Percentiles rank a stretch among this genome's conserved stretches.
phyloP scores from a whole-genome alignment of 2,797 vertebrate genomes.

The Alauda arvensis region DNA sequence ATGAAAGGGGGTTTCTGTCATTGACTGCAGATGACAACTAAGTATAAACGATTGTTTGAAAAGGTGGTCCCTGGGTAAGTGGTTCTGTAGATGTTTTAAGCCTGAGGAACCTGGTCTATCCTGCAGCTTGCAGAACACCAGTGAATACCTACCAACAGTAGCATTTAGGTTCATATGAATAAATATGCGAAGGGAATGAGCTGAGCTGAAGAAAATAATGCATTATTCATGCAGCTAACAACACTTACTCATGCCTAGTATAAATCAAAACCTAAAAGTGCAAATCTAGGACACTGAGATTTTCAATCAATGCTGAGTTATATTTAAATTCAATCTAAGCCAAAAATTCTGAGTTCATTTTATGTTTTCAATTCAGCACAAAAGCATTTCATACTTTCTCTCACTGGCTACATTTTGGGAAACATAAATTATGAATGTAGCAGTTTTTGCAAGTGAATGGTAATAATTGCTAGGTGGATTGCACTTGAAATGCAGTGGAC shows the following conservation, averaged over 20 bases:
- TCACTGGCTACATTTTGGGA: not conserved
- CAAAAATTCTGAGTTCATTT: conserved; percentile 17
- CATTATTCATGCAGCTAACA: conserved; percentile 46
- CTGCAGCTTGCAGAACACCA: not conserved
- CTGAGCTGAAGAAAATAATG: conserved; percentile 16
- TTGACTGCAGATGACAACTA: not conserved
- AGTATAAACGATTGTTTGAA: not conserved
- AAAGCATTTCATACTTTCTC: not conserved
- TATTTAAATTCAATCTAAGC: conserved; percentile 30
- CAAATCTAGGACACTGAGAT: conserved; percentile 38
- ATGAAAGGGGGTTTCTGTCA: not conserved
- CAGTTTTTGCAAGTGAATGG: not conserved
- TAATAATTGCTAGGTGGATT: not conserved
- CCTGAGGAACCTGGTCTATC: not conserved
- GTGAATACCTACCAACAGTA: not conserved
- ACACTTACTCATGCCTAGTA: conserved; percentile 14
- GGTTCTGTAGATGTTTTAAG: not conserved
- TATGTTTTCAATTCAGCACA: conserved; percentile 17
- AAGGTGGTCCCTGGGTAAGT: not conserved
- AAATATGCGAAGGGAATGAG: conserved; percentile 11
- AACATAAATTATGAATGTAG: not conserved
- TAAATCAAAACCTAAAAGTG: conserved; percentile 35
- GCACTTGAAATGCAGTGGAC: not conserved
- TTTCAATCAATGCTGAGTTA: conserved; percentile 33
- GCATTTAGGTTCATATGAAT: conserved; percentile 25